Evolutionary conservation across 2,888 invertebrate genomes (phyloP), one percentile per base, ranked within the genome.

Genomic region (Ormyrus nitidulus): DNA sequence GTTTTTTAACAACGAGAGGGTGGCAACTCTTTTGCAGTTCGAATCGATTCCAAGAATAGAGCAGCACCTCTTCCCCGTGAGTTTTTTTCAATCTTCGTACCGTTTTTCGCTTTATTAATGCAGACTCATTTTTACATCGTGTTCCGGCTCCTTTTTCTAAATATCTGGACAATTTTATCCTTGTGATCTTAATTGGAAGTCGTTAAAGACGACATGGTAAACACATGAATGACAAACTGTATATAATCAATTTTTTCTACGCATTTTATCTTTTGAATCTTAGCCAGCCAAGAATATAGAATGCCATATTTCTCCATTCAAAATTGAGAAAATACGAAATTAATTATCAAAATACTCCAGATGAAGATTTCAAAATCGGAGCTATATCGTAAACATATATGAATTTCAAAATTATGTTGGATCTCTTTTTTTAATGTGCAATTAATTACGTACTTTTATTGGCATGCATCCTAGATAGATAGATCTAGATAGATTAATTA

Each of bases 141-240:
- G 76, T 80, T 72, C 53, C 62, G 62, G 54, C 6, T 70, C 54
- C 64, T 77, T 74, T 81, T 81, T 77, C 72, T 66, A n/a, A 73
- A 81, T 81, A 81, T 77, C 56, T 77, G 69, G 59, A 73, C 77
- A 81, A 81, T 81, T 74, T 81, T 77, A 81, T 81, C 77, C 69
- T 69, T 58, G 58, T 59, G 62, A 77, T 81, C 77, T 81, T 77
- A 81, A 81, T 81, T 81, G 74, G 72, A 69, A 13, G 58, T 73
- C 81, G 77, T 81, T 81, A 77, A 73, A 64, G 11, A 6, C 19
- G 58, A 73, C 77, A 72, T 77, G 58, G 61, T 77, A 77, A 73
- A 77, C 68, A 81, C 49, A 53, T 51, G n/a, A 74, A 51, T 73
- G 69, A 77, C 69, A 69, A 77, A 79, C 70, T 65, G 58, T 70